phyloP scores from a whole-genome alignment of 2,113 vertebrate species.

The Sarotherodon lohbergeri region DNA sequence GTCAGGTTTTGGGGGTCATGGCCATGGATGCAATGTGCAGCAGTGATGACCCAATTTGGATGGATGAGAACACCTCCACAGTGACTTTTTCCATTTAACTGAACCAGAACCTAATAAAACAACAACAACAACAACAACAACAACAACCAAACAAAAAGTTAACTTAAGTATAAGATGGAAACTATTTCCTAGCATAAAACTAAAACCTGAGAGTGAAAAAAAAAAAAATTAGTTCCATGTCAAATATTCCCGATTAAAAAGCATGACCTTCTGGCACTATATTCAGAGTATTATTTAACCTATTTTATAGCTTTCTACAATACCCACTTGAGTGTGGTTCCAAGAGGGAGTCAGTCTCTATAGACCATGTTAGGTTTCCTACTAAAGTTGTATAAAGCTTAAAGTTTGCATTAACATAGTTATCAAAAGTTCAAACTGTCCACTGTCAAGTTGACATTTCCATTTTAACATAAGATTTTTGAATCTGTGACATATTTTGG shows the following conservation, averaged over 20 bases:
- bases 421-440: background rate
- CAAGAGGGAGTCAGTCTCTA: too few relatives aligned
- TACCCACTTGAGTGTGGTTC: background rate
- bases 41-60: background rate
- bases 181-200: background rate
- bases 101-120: slow-evolving; percentile 73
- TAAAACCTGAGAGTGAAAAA: background rate
- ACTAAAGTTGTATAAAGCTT: background rate
- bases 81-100: slow-evolving; percentile 5
- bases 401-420: background rate
- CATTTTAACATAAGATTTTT: background rate
- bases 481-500: background rate
- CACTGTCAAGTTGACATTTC: background rate
- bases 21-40: too few relatives aligned
- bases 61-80: slow-evolving; percentile 81
- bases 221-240: too few relatives aligned
- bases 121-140: too few relatives aligned
- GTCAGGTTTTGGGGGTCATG: too few relatives aligned
- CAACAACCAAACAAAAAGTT: too few relatives aligned
- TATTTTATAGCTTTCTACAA: background rate
- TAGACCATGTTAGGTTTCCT: too few relatives aligned
- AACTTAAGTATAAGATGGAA: background rate
- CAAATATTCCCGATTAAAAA: too few relatives aligned
- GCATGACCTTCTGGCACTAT: too few relatives aligned
- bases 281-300: too few relatives aligned